Evolutionary conservation across 2,113 vertebrate species (phyloP).

Genomic region (Gila orcuttii): DNA sequence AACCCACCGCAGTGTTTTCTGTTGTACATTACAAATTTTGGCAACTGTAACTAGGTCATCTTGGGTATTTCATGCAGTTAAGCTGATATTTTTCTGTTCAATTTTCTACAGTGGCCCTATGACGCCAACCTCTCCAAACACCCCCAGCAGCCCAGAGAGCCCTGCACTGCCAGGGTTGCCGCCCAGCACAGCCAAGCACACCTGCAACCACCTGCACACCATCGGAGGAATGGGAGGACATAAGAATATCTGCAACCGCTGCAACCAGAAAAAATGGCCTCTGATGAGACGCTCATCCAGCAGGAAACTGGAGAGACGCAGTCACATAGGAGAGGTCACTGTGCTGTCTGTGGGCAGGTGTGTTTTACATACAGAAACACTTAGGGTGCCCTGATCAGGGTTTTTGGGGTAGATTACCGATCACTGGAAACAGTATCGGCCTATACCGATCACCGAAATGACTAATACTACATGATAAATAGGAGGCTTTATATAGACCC

Average conservation of each 20-base stretch:
- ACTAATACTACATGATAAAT: too few relatives aligned
- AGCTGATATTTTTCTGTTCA: background rate
- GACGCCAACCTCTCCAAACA: conserved; percentile 78
- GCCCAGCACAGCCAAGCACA: conserved; percentile 78
- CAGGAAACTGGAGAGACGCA: conserved; percentile 73
- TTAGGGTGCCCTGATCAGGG: too few relatives aligned
- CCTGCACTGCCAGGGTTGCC: conserved; percentile 68
- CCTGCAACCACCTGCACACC: conserved; percentile 91
- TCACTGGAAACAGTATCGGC: too few relatives aligned
- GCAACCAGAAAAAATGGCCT: conserved; percentile 92
- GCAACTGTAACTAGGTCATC: background rate
- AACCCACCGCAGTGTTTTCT: background rate
- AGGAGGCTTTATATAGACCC: too few relatives aligned
- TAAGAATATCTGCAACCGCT: conserved; percentile 87
- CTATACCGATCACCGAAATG: too few relatives aligned
- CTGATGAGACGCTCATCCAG: conserved; percentile 77
- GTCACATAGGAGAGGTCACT: conserved; percentile 83
- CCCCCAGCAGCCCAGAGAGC: conserved; percentile 72
- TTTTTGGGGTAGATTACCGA: too few relatives aligned
- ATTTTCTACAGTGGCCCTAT: conserved; percentile 74
- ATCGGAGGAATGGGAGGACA: conserved; percentile 80
- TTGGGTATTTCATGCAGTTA: background rate
- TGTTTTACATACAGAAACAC: conserved; percentile 46
- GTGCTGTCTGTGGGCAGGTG: conserved; percentile 96
- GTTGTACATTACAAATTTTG: background rate